Percentiles rank a stretch among this genome's conserved stretches.
These are phyloP conservation scores for Enteromius radiatus DNA, from an alignment of 2,797 vertebrate species.

Conservation along the genomic window DNA sequence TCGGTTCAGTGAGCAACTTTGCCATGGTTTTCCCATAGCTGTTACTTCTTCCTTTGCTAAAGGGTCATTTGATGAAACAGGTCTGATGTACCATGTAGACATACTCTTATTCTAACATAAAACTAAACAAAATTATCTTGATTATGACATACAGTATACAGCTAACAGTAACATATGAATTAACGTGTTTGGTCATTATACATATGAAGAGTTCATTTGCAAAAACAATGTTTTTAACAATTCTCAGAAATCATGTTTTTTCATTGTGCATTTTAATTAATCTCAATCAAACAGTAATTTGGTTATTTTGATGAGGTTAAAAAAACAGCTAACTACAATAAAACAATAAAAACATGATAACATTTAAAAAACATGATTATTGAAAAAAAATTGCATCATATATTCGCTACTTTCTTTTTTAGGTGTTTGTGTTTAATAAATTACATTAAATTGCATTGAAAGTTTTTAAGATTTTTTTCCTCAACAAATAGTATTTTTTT, in stretches of 20 bases:
- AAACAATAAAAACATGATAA: too few relatives aligned
- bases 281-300: too few relatives aligned
- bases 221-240: too few relatives aligned
- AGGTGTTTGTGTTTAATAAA: too few relatives aligned
- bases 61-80: not conserved
- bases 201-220: too few relatives aligned
- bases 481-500: too few relatives aligned
- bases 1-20: conserved; percentile 6
- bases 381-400: too few relatives aligned
- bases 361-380: too few relatives aligned
- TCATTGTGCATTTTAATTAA: too few relatives aligned
- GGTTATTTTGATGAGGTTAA: too few relatives aligned
- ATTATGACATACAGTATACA: not conserved
- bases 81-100: not conserved
- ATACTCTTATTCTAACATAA: not conserved
- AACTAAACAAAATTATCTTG: not conserved
- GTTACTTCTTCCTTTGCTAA: conserved; percentile 2
- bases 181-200: not conserved
- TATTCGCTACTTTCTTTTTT: not conserved
- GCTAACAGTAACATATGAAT: not conserved
- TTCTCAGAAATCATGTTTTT: too few relatives aligned
- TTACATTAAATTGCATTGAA: not conserved
- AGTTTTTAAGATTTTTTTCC: not conserved
- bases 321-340: too few relatives aligned
- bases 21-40: conserved; percentile 1